A percentile compares a stretch with the other conserved stretches of the same genome.
phyloP scores from a whole-genome alignment of 2,888 invertebrate species.

The Myopa tessellatipennis region DNA sequence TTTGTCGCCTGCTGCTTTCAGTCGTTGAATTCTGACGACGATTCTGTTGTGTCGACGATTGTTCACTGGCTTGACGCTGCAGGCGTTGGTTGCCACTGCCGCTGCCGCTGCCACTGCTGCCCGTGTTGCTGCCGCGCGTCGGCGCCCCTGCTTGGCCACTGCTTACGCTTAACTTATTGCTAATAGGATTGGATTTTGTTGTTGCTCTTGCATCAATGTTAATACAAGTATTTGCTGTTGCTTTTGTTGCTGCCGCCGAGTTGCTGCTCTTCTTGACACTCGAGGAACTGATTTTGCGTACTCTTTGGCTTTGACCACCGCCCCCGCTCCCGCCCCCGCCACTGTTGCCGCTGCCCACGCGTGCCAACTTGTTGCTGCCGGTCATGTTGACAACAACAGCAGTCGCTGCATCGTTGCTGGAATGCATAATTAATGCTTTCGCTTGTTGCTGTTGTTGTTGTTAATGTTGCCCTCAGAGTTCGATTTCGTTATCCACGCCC shows the following conservation, averaged over 20 bases:
- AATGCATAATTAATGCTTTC: constrained; percentile 57
- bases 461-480: not conserved
- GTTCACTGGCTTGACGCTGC: constrained; percentile 38
- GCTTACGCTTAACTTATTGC: constrained; percentile 41
- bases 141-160: not conserved
- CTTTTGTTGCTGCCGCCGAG: constrained; percentile 39
- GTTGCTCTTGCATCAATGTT: constrained; percentile 41
- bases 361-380: constrained; percentile 48
- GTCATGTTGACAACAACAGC: constrained; percentile 44
- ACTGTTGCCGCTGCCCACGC: constrained; percentile 47
- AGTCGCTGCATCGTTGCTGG: constrained; percentile 59
- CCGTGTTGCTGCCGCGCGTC: constrained; percentile 24
- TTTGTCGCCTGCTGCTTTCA: constrained; percentile 26
- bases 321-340: constrained; percentile 26
- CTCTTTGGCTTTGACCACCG: constrained; percentile 38
- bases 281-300: constrained; percentile 60
- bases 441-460: constrained; percentile 1
- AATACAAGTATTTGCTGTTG: constrained; percentile 42
- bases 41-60: constrained; percentile 43
- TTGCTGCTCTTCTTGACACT: constrained; percentile 49
- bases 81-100: constrained; percentile 33
- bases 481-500: not conserved
- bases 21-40: constrained; percentile 41
- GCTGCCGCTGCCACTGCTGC: constrained; percentile 28
- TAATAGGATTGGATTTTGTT: constrained; percentile 40